Percentiles rank a stretch among this genome's conserved stretches.
These are phyloP conservation scores for Linepithema humile DNA, from an alignment of 1,140 invertebrate genomes.

Conservation along the genomic window DNA sequence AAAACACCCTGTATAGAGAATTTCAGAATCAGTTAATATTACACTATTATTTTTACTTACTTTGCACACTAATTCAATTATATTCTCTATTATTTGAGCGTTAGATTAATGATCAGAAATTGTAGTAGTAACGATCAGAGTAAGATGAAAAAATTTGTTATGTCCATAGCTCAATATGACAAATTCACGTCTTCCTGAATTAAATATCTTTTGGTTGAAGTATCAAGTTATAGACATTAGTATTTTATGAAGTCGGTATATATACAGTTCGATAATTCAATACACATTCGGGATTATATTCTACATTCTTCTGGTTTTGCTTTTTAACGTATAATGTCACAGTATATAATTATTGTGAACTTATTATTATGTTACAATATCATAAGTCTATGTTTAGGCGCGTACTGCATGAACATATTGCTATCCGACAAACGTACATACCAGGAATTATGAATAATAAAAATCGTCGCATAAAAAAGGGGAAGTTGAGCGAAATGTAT, in stretches of 20 bases:
- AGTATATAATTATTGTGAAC: neutral
- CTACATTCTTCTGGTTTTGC: neutral
- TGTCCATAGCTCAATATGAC: neutral
- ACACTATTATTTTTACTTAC: neutral
- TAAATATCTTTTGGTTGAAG: neutral
- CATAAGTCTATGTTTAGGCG: neutral
- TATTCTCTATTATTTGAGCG: neutral
- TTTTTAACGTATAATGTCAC: neutral
- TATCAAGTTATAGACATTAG: neutral
- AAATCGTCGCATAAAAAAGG: neutral
- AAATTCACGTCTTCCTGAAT: neutral
- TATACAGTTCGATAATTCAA: neutral
- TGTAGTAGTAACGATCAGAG: neutral
- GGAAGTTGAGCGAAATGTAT: neutral
- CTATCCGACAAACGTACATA: neutral
- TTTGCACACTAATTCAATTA: neutral
- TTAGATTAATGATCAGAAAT: neutral
- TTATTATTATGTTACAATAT: constrained; percentile 9
- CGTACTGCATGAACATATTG: neutral
- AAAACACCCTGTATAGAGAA: too few species aligned
- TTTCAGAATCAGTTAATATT: neutral
- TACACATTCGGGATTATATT: neutral
- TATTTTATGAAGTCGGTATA: constrained; percentile 7
- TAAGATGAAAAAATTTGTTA: neutral
- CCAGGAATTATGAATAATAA: constrained; percentile 28